phyloP scores from a whole-genome alignment of 2,888 invertebrate genomes.

The Lasioglossum morio region DNA sequence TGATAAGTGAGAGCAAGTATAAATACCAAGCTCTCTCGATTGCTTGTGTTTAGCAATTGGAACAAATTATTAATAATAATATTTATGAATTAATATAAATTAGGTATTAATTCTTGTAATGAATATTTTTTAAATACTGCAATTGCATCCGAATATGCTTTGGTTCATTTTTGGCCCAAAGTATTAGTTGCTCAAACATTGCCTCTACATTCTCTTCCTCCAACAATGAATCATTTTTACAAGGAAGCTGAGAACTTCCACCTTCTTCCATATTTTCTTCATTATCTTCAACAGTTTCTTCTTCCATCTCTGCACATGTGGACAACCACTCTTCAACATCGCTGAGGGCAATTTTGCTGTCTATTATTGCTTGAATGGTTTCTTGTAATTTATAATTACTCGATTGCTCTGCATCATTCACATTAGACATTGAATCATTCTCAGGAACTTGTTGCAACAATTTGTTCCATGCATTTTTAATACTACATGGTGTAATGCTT shows the following conservation, averaged over 20 bases:
- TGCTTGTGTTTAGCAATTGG: background rate
- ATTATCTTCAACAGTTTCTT: background rate
- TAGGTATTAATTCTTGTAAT: background rate
- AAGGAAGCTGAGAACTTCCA: background rate
- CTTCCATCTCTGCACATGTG: background rate
- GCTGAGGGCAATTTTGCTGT: background rate
- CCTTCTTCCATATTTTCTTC: background rate
- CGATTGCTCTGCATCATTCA: background rate
- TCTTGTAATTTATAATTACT: background rate
- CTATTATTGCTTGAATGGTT: background rate
- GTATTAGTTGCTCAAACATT: conserved; percentile 3
- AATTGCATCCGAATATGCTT: background rate
- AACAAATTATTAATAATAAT: background rate
- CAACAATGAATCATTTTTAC: background rate
- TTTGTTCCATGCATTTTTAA: conserved; percentile 6
- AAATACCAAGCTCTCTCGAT: background rate
- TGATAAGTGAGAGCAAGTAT: background rate
- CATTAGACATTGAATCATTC: background rate
- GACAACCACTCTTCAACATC: conserved; percentile 5
- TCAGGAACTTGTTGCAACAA: conserved; percentile 9
- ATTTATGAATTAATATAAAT: background rate
- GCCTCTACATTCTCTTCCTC: background rate
- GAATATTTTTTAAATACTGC: background rate
- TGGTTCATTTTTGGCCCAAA: conserved; percentile 8
- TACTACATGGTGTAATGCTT: background rate